Conservation (phyloP, 2,888 invertebrate species). For the Sipha maydis region DNA sequence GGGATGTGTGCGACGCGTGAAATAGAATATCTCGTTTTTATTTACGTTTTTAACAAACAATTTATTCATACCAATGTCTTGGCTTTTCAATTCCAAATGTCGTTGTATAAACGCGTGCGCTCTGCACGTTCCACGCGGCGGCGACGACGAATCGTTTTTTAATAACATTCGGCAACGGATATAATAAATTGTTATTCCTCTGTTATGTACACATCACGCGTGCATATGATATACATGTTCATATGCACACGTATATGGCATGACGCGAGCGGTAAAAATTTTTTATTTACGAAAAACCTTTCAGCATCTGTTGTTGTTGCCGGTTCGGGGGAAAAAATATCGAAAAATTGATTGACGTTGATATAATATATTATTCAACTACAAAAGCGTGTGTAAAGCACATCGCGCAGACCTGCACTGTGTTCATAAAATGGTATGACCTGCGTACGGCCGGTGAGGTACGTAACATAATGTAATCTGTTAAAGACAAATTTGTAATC, state of each 20-base stretch:
- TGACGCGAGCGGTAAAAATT: constrained; percentile 10
- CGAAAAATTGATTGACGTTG: constrained; percentile 39
- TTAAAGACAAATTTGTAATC: too few relatives aligned
- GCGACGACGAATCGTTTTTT: constrained; percentile 51
- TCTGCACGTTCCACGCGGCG: neutral
- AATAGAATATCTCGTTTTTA: constrained; percentile 13
- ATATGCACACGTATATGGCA: neutral
- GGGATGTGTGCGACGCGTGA: neutral
- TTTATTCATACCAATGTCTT: constrained; percentile 52
- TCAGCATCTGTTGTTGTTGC: constrained; percentile 45
- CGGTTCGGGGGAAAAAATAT: neutral
- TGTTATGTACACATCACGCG: neutral
- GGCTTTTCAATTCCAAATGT: constrained; percentile 57
- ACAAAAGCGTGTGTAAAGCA: neutral
- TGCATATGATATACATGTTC: too few relatives aligned
- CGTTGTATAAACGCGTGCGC: neutral
- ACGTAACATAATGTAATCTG: too few relatives aligned
- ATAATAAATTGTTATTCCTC: constrained; percentile 48
- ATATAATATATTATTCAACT: neutral
- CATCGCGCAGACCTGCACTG: neutral
- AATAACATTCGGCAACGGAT: constrained; percentile 29
- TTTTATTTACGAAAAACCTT: constrained; percentile 35
- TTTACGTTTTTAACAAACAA: constrained; percentile 53
- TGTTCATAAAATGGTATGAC: neutral
- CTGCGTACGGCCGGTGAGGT: neutral